Conservation (phyloP, 2,888 invertebrate genomes). For the Tetropium fuscum region DNA sequence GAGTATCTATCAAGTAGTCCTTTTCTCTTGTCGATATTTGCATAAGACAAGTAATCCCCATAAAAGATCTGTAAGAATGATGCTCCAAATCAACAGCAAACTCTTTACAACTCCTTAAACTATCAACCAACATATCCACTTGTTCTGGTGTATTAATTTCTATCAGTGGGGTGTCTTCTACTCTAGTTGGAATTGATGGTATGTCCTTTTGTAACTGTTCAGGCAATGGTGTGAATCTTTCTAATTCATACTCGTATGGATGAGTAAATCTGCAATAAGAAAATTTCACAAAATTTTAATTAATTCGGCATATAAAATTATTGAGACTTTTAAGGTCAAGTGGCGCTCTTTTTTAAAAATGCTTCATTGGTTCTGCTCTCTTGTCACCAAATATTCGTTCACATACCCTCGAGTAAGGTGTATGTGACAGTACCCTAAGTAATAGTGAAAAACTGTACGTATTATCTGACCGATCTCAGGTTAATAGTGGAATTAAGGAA, state of each 20-base stretch:
- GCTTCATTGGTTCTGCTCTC: too few relatives aligned
- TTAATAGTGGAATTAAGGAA: too few relatives aligned
- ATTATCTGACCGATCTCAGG: too few relatives aligned
- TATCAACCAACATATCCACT: constrained; percentile 74
- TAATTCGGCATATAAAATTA: too few relatives aligned
- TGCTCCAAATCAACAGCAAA: constrained; percentile 95
- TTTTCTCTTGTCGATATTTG: constrained; percentile 87
- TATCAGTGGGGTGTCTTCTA: constrained; percentile 76
- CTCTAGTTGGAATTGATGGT: constrained; percentile 62
- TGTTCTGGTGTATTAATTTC: constrained; percentile 76
- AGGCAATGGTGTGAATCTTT: constrained; percentile 74
- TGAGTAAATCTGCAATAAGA: constrained; percentile 76
- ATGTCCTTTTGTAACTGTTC: constrained; percentile 66
- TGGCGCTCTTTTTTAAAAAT: too few relatives aligned
- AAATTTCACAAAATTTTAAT: constrained; percentile 37
- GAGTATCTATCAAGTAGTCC: constrained; percentile 92
- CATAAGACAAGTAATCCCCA: constrained; percentile 95
- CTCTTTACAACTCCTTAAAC: constrained; percentile 76
- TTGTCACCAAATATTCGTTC: not conserved
- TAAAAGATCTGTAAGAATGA: constrained; percentile 91
- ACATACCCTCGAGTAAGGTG: too few relatives aligned
- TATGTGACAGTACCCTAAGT: too few relatives aligned
- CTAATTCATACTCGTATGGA: constrained; percentile 89
- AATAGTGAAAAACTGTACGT: too few relatives aligned
- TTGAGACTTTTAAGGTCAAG: too few relatives aligned